Percentiles rank a stretch among this genome's conserved stretches.
These are phyloP conservation scores for Sitta europaea DNA, from an alignment of 2,113 vertebrate species.

Conservation along the genomic window DNA sequence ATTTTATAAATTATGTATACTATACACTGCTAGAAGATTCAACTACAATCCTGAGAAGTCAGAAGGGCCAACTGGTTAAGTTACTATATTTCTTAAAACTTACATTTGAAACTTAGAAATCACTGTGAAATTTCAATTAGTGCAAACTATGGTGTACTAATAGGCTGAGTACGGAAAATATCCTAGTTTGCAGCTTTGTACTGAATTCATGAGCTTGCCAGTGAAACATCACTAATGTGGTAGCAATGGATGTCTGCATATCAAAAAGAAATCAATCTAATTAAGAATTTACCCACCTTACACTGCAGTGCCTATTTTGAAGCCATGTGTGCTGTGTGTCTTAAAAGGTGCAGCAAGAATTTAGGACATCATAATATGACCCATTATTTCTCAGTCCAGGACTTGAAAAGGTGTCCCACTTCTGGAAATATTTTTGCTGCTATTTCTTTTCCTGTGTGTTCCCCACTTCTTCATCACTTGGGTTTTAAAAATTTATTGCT, in stretches of 20 bases:
- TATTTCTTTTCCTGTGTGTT: background rate
- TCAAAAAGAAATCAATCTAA: background rate
- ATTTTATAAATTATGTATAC: background rate
- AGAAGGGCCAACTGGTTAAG: background rate
- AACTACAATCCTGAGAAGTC: background rate
- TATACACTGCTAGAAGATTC: background rate
- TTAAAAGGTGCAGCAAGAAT: background rate
- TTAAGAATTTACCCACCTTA: background rate
- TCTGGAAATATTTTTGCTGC: conserved; percentile 4
- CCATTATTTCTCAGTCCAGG: background rate
- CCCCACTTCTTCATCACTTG: background rate
- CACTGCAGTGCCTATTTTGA: background rate
- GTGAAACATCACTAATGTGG: background rate
- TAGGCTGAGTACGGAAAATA: background rate
- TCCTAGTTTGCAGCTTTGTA: background rate
- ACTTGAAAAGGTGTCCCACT: background rate
- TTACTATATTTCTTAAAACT: background rate
- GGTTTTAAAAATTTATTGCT: conserved; percentile 40
- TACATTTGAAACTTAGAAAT: background rate
- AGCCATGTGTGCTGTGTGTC: background rate
- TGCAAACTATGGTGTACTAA: background rate
- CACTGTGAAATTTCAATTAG: background rate
- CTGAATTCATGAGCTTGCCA: background rate
- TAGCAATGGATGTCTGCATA: background rate
- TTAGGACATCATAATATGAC: background rate